Evolutionary conservation across 30 jellyfish, hydroid and myxozoan genomes (phyloP), one percentile per base, ranked within the genome.

Genomic region (Catostylus mosaicus): DNA sequence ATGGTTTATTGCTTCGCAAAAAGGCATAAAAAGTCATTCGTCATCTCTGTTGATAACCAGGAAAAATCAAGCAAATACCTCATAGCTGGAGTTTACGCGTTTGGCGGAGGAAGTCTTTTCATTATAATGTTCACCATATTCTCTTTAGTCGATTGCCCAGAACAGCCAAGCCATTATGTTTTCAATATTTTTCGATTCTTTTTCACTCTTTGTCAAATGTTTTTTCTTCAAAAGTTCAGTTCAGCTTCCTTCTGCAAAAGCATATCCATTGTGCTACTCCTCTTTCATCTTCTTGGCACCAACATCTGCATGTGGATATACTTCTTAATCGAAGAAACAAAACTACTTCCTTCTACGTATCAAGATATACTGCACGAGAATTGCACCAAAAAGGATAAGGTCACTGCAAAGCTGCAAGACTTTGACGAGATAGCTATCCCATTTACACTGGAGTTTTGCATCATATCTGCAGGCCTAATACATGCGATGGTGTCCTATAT

Each of bases 31-130:
- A 45, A 30, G 12, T 20, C 19, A 33, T 79, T 79, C 63, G 90
- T 79, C 30, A 40, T 43, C 19, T 45, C 29, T 69, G 45, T 20
- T 11, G 46, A 59, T 24, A 43, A 64, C 30, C 73, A 27, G 73
- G 48, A 79, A 20, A 78, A 66, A 29, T 38, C 90, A 38, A 79
- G 82, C 80, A 81, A 68, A 32, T 82, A 82, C 35, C 80, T 82
- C 45, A 82, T 71, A 80, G 62, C 68, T n/a, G 82, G 92, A 7
- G 84, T 82, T 22, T 82, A 82, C 70, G 86, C 92, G 12, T 82
- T 82, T 71, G 92, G 92, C 6, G 78, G 80, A 26, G 92, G 92
- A 14, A 82, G 73, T 54, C 71, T 82, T 23, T 26, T 82, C 27
- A 68, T 82, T 30, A 43, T 67, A 3, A 51, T 65, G 50, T 29